Evolutionary conservation across 1,140 invertebrate genomes (phyloP).

Genomic region (Colletes gigas): DNA sequence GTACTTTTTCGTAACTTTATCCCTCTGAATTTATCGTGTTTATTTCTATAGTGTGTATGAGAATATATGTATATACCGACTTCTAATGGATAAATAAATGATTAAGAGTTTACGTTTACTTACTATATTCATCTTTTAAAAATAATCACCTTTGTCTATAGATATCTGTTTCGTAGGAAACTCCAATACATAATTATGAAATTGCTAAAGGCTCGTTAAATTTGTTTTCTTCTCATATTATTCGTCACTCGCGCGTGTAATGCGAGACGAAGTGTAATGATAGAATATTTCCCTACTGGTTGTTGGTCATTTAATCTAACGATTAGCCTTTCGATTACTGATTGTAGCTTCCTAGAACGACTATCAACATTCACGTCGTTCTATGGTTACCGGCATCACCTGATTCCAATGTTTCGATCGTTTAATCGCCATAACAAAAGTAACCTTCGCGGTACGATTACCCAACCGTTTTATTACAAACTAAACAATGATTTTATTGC

Average conservation of each 20-base stretch:
- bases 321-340: neutral
- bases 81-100: too few species aligned
- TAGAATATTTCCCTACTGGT: neutral
- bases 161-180: neutral
- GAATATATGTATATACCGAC: too few species aligned
- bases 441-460: slow-evolving; percentile 13
- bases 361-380: neutral
- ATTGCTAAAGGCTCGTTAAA: neutral
- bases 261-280: neutral
- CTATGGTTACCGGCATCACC: slow-evolving; percentile 15
- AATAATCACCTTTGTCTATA: neutral
- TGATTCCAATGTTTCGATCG: slow-evolving; percentile 37
- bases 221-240: neutral
- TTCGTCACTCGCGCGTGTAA: neutral
- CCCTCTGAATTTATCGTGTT: too few species aligned
- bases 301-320: neutral
- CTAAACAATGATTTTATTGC: slow-evolving; percentile 18
- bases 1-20: neutral
- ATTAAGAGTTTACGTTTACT: too few species aligned
- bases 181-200: neutral
- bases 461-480: slow-evolving; percentile 16
- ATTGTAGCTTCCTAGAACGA: neutral
- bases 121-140: neutral
- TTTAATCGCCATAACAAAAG: slow-evolving; percentile 45
- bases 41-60: too few species aligned